Evolutionary conservation across 2,888 invertebrate species (phyloP).

Genomic region (Clistopyga incitator): DNA sequence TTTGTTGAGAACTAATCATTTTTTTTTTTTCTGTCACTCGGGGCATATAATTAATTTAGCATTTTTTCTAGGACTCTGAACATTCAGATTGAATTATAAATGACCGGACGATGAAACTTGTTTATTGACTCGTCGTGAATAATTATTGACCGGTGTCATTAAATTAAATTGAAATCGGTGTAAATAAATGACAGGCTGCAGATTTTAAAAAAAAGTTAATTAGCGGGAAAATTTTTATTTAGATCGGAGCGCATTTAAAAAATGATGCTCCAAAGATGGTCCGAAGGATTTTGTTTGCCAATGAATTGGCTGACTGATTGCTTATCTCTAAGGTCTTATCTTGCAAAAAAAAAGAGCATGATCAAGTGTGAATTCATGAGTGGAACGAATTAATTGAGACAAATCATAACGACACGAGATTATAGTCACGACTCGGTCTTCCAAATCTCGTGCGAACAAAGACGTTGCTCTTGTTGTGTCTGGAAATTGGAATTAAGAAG

Average conservation of each 20-base stretch:
- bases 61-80: conserved; percentile 14
- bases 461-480: conserved; percentile 63
- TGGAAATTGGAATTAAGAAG: conserved; percentile 62
- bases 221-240: no score
- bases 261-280: conserved; percentile 3
- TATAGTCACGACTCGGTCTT: conserved; percentile 27
- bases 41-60: conserved; percentile 28
- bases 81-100: not conserved
- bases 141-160: not conserved
- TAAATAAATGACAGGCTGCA: no score
- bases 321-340: conserved; percentile 52
- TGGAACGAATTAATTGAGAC: conserved; percentile 68
- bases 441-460: conserved; percentile 53
- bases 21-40: conserved; percentile 39
- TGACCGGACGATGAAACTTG: not conserved
- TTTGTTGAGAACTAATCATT: conserved; percentile 41
- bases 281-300: conserved; percentile 23
- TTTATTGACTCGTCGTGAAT: not conserved
- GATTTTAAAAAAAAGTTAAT: no score
- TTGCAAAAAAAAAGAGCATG: conserved; percentile 36
- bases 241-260: no score
- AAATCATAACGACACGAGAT: conserved; percentile 43
- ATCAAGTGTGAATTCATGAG: conserved; percentile 55
- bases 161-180: conserved; percentile 55
- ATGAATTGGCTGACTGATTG: conserved; percentile 60